Percentiles rank a stretch among this genome's conserved stretches.
phyloP scores from a whole-genome alignment of 2,797 vertebrate species.

The Potorous gilbertii region DNA sequence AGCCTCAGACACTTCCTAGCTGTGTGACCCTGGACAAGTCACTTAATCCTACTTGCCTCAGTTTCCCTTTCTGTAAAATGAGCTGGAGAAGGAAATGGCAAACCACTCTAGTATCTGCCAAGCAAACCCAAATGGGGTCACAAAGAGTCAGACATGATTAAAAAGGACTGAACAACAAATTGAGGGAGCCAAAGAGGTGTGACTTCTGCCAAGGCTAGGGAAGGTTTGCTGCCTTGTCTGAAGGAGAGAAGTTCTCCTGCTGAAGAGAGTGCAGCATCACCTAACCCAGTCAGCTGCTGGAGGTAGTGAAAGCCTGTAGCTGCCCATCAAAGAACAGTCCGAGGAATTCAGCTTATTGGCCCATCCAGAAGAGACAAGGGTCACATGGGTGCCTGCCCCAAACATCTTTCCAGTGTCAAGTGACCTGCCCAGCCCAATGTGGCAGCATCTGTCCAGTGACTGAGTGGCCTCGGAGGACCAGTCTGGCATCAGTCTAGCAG shows the following conservation, averaged over 20 bases:
- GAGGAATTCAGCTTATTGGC: background rate
- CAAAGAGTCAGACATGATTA: background rate
- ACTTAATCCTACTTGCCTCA: background rate
- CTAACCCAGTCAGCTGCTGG: background rate
- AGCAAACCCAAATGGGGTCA: background rate
- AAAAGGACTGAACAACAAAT: background rate
- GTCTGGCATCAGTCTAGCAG: background rate
- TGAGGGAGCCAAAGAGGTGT: background rate
- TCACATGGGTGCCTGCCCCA: background rate
- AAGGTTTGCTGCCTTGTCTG: too few species aligned
- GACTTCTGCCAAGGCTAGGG: background rate
- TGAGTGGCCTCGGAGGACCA: too few species aligned
- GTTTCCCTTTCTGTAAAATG: background rate
- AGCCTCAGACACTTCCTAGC: background rate
- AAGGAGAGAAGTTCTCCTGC: background rate
- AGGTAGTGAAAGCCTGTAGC: background rate
- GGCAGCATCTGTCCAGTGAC: background rate
- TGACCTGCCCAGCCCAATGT: background rate
- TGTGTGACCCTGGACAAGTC: background rate
- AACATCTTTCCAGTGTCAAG: background rate
- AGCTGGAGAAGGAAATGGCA: background rate
- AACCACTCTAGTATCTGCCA: background rate
- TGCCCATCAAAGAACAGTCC: background rate
- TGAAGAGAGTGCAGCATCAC: too few species aligned
- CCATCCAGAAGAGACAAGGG: background rate